phyloP scores from a whole-genome alignment of 2,888 invertebrate genomes.

The Phalera bucephala region DNA sequence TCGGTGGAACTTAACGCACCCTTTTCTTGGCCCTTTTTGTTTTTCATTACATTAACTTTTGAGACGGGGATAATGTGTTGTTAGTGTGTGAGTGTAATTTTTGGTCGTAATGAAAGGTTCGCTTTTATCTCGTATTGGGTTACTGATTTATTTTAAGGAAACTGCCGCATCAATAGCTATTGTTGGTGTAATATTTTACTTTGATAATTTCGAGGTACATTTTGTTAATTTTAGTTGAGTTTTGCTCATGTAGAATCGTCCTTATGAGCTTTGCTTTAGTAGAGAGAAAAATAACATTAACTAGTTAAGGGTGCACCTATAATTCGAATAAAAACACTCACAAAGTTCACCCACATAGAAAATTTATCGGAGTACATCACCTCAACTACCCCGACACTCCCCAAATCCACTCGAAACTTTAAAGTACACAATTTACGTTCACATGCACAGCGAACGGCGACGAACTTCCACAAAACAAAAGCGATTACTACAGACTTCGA shows the following conservation, averaged over 20 bases:
- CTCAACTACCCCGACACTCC: constrained; percentile 58
- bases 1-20: constrained; percentile 82
- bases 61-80: constrained; percentile 76
- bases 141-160: constrained; percentile 6
- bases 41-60: constrained; percentile 84
- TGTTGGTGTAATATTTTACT: too few relatives aligned
- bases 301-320: too few relatives aligned
- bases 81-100: constrained; percentile 68
- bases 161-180: too few relatives aligned
- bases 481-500: constrained; percentile 83
- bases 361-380: constrained; percentile 40
- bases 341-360: constrained; percentile 1
- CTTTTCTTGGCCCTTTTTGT: constrained; percentile 83
- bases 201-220: too few relatives aligned
- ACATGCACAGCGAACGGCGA: constrained; percentile 66
- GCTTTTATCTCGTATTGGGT: constrained; percentile 27
- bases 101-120: constrained; percentile 55
- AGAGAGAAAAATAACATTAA: too few relatives aligned
- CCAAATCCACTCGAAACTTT: constrained; percentile 68
- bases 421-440: constrained; percentile 78
- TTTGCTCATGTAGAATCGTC: too few relatives aligned
- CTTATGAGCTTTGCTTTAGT: too few relatives aligned
- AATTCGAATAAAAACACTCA: too few relatives aligned
- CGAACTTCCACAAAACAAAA: constrained; percentile 78
- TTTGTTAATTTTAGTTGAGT: too few relatives aligned